Evolutionary conservation across 2,888 invertebrate species (phyloP).

Genomic region (Noctua comes): DNA sequence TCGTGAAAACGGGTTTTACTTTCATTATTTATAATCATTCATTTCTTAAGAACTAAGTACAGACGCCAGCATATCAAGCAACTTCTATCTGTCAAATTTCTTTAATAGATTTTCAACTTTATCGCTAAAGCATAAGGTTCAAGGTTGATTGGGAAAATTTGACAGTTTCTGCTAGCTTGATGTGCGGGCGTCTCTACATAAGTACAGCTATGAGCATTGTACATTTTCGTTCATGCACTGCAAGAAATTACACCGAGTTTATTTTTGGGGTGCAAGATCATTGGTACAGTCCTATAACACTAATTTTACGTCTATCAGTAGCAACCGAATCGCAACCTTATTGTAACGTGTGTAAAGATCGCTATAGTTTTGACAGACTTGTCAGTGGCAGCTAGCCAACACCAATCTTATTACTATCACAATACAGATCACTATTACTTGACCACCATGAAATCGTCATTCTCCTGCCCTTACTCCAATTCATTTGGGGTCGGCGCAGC

Average conservation of each 20-base stretch:
- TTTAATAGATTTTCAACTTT: too few species aligned
- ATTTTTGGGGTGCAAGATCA: not conserved
- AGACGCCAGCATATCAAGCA: too few species aligned
- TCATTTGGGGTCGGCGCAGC: too few species aligned
- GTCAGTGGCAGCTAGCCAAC: not conserved
- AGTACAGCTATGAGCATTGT: not conserved
- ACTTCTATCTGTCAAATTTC: too few species aligned
- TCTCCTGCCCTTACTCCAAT: too few species aligned
- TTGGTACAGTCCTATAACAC: not conserved
- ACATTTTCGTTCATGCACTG: conserved; percentile 13
- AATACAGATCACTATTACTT: not conserved
- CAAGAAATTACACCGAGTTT: not conserved
- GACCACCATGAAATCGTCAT: not conserved
- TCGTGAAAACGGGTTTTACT: not conserved
- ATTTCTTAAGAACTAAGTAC: not conserved
- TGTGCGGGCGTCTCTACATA: too few species aligned
- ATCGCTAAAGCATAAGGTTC: too few species aligned
- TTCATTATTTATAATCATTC: not conserved
- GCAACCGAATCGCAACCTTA: not conserved
- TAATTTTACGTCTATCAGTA: not conserved
- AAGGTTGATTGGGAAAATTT: too few species aligned
- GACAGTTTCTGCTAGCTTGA: too few species aligned
- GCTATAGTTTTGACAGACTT: not conserved
- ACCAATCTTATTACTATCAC: not conserved
- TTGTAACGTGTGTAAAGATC: not conserved